phyloP scores from a whole-genome alignment of 2,888 invertebrate genomes.

The Melieria picta region DNA sequence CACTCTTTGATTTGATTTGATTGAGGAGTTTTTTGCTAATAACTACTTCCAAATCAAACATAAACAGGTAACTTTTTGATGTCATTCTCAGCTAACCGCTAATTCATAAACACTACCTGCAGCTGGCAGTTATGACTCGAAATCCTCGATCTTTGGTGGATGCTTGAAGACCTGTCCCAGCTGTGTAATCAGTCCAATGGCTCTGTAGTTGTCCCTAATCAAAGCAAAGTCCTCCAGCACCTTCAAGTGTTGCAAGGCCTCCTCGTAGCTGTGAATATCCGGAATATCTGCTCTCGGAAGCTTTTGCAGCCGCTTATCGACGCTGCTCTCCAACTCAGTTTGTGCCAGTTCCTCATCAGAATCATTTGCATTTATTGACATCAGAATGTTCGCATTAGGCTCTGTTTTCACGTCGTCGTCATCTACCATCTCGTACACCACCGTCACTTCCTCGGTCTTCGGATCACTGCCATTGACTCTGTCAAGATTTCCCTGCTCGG shows the following conservation, averaged over 20 bases:
- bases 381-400: no score
- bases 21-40: not conserved
- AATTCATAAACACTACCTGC: not conserved
- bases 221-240: constrained; percentile 59
- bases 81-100: not conserved
- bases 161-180: constrained; percentile 53
- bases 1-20: not conserved
- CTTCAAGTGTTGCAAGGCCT: constrained; percentile 49
- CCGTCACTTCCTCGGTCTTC: no score
- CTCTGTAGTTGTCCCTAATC: constrained; percentile 57
- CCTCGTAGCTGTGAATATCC: constrained; percentile 44
- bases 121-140: not conserved
- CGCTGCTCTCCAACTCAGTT: no score
- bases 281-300: constrained; percentile 30
- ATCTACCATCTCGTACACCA: no score
- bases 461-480: no score
- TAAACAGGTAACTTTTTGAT: not conserved
- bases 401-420: no score
- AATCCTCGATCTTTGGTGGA: constrained; percentile 38
- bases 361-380: no score
- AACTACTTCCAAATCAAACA: not conserved
- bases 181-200: constrained; percentile 58
- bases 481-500: no score
- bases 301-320: constrained; percentile 14
- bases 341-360: no score